phyloP scores from a whole-genome alignment of 2,113 vertebrate species.

The Sander vitreus region DNA sequence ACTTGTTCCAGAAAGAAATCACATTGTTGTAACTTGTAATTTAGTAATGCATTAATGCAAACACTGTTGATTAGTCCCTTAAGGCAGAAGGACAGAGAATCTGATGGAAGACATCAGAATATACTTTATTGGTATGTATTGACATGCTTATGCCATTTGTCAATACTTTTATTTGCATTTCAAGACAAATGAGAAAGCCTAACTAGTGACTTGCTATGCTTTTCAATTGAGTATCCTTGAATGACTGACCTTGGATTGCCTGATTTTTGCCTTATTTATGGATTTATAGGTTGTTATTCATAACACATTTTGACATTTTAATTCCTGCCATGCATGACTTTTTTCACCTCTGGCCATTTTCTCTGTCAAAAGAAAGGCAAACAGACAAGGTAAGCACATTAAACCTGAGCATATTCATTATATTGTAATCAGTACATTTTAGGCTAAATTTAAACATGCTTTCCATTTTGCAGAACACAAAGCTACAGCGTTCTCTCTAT shows the following conservation, averaged over 20 bases:
- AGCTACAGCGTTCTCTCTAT: conserved; percentile 37
- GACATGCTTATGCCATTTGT: conserved; percentile 7
- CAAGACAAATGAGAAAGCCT: neutral
- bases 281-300: conserved; percentile 25
- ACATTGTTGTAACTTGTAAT: neutral
- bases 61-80: neutral
- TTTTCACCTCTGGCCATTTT: neutral
- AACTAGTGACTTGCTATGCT: conserved; percentile 26
- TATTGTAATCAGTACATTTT: conserved; percentile 54
- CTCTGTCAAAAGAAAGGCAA: conserved; percentile 19
- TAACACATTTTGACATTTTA: conserved; percentile 8
- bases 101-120: neutral
- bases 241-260: neutral
- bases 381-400: conserved; percentile 27
- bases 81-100: neutral
- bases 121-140: conserved; percentile 4
- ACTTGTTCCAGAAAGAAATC: neutral
- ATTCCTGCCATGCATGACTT: neutral
- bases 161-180: conserved; percentile 30
- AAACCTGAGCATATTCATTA: conserved; percentile 47
- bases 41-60: neutral
- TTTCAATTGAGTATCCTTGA: conserved; percentile 32
- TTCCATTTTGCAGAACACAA: conserved; percentile 55
- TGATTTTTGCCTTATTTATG: conserved; percentile 10
- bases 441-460: conserved; percentile 63